Evolutionary conservation across 2,797 vertebrate species (phyloP).

Genomic region (Vipera latastei): DNA sequence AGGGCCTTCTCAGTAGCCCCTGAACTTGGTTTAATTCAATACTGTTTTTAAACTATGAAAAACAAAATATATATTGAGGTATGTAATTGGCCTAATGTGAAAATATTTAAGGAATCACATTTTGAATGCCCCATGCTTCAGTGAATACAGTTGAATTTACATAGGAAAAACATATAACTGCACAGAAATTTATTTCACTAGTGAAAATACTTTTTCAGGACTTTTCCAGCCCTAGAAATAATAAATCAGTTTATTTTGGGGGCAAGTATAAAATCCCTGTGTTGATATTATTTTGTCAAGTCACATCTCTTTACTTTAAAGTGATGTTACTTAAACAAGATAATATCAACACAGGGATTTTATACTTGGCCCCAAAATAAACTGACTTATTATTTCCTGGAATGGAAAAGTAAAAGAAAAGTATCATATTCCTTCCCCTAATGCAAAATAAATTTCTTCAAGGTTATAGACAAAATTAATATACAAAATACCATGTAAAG

Average conservation of each 20-base stretch:
- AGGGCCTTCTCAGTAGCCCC: background rate
- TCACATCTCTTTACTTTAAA: background rate
- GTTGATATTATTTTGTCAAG: slow-evolving; percentile 18
- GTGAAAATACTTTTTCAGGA: slow-evolving; percentile 12
- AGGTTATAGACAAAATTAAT: background rate
- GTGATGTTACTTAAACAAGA: slow-evolving; percentile 8
- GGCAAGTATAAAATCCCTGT: slow-evolving; percentile 13
- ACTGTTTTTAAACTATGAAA: background rate
- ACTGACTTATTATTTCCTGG: slow-evolving; percentile 21
- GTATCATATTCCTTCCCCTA: background rate
- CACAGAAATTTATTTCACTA: background rate
- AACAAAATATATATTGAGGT: background rate
- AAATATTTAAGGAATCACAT: background rate
- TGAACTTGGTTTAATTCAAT: background rate
- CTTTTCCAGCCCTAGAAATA: background rate
- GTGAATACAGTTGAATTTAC: background rate
- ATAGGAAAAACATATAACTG: background rate
- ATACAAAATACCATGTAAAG: background rate
- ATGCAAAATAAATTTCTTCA: background rate
- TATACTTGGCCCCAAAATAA: slow-evolving; percentile 3
- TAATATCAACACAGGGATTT: slow-evolving; percentile 10
- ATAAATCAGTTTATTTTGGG: slow-evolving; percentile 16
- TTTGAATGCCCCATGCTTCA: background rate
- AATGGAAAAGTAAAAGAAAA: background rate
- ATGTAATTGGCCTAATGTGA: background rate